Percentiles rank a stretch among this genome's conserved stretches.
Conservation (phyloP, 2,797 vertebrate genomes). For the Schizothorax lantsangensis region DNA sequence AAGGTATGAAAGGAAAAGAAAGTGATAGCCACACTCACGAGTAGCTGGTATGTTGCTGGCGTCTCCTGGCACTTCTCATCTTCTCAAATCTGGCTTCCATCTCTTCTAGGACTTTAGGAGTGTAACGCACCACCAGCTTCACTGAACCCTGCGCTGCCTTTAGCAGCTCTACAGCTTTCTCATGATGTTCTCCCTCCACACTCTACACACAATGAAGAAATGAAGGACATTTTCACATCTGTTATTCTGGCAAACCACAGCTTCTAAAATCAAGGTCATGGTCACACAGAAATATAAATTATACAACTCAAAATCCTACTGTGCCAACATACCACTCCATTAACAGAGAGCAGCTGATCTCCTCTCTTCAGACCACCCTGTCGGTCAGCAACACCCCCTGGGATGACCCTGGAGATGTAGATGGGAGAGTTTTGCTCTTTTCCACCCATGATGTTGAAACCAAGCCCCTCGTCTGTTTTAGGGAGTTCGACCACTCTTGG, state of each 20-base stretch:
- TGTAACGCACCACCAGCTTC: constrained; percentile 91
- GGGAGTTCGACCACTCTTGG: constrained; percentile 92
- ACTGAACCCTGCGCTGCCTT: constrained; percentile 92
- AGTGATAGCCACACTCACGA: constrained; percentile 77
- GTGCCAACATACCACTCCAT: constrained; percentile 81
- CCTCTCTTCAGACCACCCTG: constrained; percentile 92
- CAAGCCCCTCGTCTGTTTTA: constrained; percentile 92
- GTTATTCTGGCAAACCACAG: not conserved
- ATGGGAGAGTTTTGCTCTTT: constrained; percentile 96
- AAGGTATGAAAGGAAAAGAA: not conserved
- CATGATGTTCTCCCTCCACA: constrained; percentile 92
- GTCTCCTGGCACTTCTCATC: constrained; percentile 89
- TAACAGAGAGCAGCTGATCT: constrained; percentile 91
- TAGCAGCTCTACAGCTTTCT: constrained; percentile 91
- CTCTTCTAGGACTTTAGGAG: constrained; percentile 91
- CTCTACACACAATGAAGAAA: constrained; percentile 74
- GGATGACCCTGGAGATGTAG: constrained; percentile 93
- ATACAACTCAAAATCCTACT: not conserved
- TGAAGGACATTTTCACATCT: not conserved
- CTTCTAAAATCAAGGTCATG: not conserved
- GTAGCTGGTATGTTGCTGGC: constrained; percentile 93
- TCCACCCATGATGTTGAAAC: constrained; percentile 95
- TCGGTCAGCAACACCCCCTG: constrained; percentile 89
- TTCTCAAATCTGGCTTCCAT: constrained; percentile 96
- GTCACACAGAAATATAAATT: not conserved